Conservation (phyloP, 2,113 vertebrate genomes). For the Acanthisitta chloris region DNA sequence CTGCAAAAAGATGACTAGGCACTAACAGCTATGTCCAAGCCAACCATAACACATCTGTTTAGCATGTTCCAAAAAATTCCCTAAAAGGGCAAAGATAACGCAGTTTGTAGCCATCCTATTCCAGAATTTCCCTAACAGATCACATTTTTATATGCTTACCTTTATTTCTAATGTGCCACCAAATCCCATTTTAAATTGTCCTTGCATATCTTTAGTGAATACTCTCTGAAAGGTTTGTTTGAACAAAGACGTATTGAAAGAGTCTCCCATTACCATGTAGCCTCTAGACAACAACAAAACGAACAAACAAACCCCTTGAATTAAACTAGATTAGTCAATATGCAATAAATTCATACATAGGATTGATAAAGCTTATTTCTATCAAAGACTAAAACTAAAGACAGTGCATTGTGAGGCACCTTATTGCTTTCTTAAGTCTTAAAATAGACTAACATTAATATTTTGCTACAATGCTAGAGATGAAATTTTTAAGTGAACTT, state of each 20-base stretch:
- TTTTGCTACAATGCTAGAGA: not conserved
- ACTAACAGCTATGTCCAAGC: not conserved
- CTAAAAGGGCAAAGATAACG: not conserved
- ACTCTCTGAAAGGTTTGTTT: slow-evolving; percentile 98
- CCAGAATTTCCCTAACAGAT: not conserved
- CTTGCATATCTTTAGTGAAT: slow-evolving; percentile 92
- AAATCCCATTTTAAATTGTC: slow-evolving; percentile 96
- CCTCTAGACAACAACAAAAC: slow-evolving; percentile 76
- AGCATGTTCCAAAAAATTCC: not conserved
- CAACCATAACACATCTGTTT: not conserved
- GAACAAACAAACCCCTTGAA: not conserved
- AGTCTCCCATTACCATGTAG: slow-evolving; percentile 98
- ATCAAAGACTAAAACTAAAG: not conserved
- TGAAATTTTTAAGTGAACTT: not conserved
- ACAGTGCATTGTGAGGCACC: not conserved
- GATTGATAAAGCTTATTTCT: not conserved
- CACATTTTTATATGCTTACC: slow-evolving; percentile 72
- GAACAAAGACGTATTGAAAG: slow-evolving; percentile 97
- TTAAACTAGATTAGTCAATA: not conserved
- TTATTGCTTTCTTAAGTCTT: not conserved
- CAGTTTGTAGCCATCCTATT: not conserved
- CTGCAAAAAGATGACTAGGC: not conserved
- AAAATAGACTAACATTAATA: not conserved
- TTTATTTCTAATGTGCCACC: slow-evolving; percentile 95
- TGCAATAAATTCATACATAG: not conserved